These are phyloP conservation scores for Pristionchus entomophagus DNA, from an alignment of 2,888 invertebrate species.

Conservation along the genomic window DNA sequence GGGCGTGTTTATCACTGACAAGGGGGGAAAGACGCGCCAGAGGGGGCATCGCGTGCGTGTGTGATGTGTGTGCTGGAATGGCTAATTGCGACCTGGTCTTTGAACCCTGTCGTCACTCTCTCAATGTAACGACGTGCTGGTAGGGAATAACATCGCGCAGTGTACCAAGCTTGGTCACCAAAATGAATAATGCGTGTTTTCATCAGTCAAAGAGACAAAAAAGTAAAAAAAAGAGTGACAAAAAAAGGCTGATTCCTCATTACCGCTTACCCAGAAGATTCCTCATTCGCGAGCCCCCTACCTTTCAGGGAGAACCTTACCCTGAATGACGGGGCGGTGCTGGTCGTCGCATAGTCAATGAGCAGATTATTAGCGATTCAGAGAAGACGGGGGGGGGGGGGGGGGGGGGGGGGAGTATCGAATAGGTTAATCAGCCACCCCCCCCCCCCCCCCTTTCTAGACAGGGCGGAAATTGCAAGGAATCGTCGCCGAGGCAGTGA, in stretches of 20 bases:
- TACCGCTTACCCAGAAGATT: too few relatives aligned
- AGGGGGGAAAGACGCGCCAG: too few relatives aligned
- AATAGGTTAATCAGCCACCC: constrained; percentile 28
- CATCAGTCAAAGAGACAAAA: background rate
- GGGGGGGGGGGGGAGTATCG: background rate
- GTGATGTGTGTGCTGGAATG: too few relatives aligned
- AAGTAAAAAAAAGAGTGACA: background rate
- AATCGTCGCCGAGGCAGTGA: background rate
- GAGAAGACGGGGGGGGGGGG: background rate
- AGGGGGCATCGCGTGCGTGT: too few relatives aligned
- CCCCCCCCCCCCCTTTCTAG: too few relatives aligned
- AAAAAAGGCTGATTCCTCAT: background rate
- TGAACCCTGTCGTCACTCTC: too few relatives aligned
- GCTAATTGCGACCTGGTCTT: too few relatives aligned
- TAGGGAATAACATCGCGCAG: too few relatives aligned
- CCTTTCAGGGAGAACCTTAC: background rate
- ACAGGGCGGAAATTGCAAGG: background rate
- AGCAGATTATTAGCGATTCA: constrained; percentile 9
- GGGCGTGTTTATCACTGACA: background rate
- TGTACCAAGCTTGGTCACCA: too few relatives aligned
- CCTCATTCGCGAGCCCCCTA: background rate
- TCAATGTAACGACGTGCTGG: too few relatives aligned
- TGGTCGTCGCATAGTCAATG: background rate
- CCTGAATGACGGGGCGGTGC: background rate
- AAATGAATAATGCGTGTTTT: too few relatives aligned